Percentiles rank a stretch among this genome's conserved stretches.
phyloP scores from a whole-genome alignment of 2,797 vertebrate genomes.

The Meriones psammophilus region DNA sequence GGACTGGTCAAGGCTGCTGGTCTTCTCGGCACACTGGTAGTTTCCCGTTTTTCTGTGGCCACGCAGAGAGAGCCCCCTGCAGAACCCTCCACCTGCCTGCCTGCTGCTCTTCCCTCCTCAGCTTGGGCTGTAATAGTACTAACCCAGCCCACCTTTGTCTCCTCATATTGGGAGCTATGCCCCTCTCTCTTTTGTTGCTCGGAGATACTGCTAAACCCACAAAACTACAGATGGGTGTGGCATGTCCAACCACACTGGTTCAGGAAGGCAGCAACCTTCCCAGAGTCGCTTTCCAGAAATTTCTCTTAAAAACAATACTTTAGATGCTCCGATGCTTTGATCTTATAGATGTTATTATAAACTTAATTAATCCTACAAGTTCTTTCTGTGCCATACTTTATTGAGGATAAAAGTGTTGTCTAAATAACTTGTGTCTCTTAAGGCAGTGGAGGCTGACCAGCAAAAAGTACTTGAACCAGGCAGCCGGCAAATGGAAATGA shows the following conservation, averaged over 20 bases:
- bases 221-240: neutral
- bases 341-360: conserved; percentile 42
- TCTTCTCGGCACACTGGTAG: neutral
- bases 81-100: too few species aligned
- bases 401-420: neutral
- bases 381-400: neutral
- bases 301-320: conserved; percentile 54
- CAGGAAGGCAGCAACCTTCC: neutral
- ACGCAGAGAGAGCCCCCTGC: neutral
- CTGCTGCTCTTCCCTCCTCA: neutral
- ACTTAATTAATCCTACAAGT: neutral
- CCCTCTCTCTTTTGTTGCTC: neutral
- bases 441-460: neutral
- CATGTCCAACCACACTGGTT: neutral
- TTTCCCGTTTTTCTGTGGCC: neutral
- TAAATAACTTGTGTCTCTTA: conserved; percentile 14
- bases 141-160: neutral
- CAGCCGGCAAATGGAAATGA: neutral
- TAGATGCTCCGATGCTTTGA: neutral
- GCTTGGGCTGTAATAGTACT: neutral
- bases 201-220: neutral
- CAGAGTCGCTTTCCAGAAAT: conserved; percentile 47
- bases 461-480: neutral
- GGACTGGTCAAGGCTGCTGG: neutral
- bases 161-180: neutral